Percentiles rank a stretch among this genome's conserved stretches.
Evolutionary conservation across 1,140 invertebrate genomes (phyloP).

Genomic region (Melitaea cinxia): DNA sequence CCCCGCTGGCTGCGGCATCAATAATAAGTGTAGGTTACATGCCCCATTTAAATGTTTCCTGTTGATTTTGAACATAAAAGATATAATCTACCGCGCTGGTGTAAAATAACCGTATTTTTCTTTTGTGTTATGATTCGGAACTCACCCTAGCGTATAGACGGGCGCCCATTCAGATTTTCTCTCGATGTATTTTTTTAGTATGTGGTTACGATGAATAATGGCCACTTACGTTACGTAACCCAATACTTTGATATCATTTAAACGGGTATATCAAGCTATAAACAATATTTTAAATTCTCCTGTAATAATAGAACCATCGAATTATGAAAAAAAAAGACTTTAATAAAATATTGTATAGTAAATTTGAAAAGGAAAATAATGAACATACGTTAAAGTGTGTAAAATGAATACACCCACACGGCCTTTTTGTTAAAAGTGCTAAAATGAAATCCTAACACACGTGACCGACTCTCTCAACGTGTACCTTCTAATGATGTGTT

Average conservation of each 20-base stretch:
- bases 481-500: no score
- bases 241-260: slow-evolving; percentile 42
- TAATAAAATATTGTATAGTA: no score
- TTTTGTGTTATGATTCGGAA: slow-evolving; percentile 73
- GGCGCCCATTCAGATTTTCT: slow-evolving; percentile 57
- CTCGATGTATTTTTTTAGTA: slow-evolving; percentile 43
- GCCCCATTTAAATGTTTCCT: slow-evolving; percentile 79
- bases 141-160: slow-evolving; percentile 56
- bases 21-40: slow-evolving; percentile 80
- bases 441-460: no score
- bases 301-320: not conserved
- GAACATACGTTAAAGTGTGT: no score
- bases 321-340: no score
- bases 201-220: slow-evolving; percentile 53
- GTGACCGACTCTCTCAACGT: no score
- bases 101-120: slow-evolving; percentile 80
- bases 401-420: no score
- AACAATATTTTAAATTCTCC: slow-evolving; percentile 21
- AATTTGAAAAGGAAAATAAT: no score
- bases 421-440: no score
- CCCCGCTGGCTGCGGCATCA: slow-evolving; percentile 56
- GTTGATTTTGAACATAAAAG: slow-evolving; percentile 80
- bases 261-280: slow-evolving; percentile 28
- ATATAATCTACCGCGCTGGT: slow-evolving; percentile 79
- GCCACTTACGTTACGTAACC: slow-evolving; percentile 45